These are phyloP conservation scores for Parazoanthus swiftii DNA, from an alignment of 92 coral and sea anemone genomes.

Conservation along the genomic window DNA sequence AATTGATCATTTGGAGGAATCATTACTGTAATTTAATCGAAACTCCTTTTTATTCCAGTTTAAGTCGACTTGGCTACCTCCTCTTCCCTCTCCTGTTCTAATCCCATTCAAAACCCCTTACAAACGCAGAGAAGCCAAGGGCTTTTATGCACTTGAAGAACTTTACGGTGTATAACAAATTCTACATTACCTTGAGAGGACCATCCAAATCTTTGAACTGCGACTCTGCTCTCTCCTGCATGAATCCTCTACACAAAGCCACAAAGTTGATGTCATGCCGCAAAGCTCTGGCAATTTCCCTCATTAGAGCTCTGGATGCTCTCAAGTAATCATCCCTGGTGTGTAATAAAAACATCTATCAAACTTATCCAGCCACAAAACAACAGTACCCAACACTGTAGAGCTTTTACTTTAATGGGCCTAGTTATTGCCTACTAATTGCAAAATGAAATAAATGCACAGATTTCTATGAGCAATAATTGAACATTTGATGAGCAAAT, in stretches of 20 bases:
- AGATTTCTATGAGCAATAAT: too few species aligned
- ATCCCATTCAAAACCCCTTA: background rate
- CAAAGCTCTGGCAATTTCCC: slow-evolving; percentile 88
- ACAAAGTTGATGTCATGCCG: slow-evolving; percentile 92
- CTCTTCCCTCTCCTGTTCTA: too few species aligned
- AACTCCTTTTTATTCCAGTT: too few species aligned
- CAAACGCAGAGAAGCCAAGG: background rate
- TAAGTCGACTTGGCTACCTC: too few species aligned
- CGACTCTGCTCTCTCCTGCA: slow-evolving; percentile 90
- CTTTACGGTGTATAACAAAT: background rate
- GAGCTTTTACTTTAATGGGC: background rate
- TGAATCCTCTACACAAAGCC: slow-evolving; percentile 92
- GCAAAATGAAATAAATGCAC: too few species aligned
- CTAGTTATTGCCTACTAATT: background rate
- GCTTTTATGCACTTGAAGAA: background rate
- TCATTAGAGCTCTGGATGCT: slow-evolving; percentile 89
- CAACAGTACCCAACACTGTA: background rate
- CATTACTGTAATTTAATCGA: too few species aligned
- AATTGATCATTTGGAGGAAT: too few species aligned
- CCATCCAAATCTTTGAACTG: slow-evolving; percentile 89
- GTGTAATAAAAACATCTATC: background rate
- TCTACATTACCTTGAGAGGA: slow-evolving; percentile 66
- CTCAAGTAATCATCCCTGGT: slow-evolving; percentile 91
- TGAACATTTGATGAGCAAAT: too few species aligned
- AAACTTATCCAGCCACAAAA: background rate